Evolutionary conservation across 92 coral and sea anemone genomes (phyloP).

Genomic region (Palythoa grandis): DNA sequence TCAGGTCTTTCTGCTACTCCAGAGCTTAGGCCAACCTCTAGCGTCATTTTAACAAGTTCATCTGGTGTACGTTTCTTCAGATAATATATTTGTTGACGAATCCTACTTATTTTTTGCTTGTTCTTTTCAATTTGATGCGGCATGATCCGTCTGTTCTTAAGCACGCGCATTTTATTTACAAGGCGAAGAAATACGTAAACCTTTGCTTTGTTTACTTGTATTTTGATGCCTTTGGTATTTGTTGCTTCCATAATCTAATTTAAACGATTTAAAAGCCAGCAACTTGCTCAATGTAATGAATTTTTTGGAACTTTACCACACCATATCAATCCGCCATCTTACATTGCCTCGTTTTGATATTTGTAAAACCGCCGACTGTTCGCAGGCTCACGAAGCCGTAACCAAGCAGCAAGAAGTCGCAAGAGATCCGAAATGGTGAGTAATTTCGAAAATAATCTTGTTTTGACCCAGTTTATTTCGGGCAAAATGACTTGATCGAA

Average conservation of each 20-base stretch:
- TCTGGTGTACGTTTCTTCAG: constrained; percentile 64
- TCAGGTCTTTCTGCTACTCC: neutral
- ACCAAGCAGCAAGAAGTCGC: constrained; percentile 56
- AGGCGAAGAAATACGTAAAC: constrained; percentile 78
- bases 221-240: constrained; percentile 50
- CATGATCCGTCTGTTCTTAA: constrained; percentile 77
- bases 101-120: constrained; percentile 67
- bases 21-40: neutral
- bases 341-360: constrained; percentile 20
- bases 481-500: neutral
- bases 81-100: constrained; percentile 71
- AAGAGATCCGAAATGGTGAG: constrained; percentile 62
- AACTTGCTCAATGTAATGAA: no score
- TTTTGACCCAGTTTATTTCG: neutral
- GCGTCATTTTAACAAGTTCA: constrained; percentile 34
- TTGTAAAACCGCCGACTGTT: neutral
- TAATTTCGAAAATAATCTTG: neutral
- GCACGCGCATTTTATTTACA: constrained; percentile 72
- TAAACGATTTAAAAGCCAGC: no score
- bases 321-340: constrained; percentile 19
- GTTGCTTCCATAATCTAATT: neutral
- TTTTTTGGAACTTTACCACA: no score
- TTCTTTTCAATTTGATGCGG: constrained; percentile 77
- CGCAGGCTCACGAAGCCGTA: constrained; percentile 65
- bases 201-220: constrained; percentile 76